Evolutionary conservation across 1,140 invertebrate genomes (phyloP), one percentile per base, ranked within the genome.

Genomic region (Rhizoglyphus robini): DNA sequence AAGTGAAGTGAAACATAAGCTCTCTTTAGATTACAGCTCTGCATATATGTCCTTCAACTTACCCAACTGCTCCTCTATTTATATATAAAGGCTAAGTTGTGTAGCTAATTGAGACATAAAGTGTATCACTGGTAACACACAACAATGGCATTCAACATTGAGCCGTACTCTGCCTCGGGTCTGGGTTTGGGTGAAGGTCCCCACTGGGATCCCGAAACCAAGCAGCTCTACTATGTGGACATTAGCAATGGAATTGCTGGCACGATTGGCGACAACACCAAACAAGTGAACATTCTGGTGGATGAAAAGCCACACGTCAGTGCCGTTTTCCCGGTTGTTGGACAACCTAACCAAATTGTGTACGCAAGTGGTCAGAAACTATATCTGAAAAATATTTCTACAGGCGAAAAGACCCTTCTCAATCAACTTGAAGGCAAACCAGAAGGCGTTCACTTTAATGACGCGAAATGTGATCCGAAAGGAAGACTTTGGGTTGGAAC

Each of bases 401-500:
- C 67, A 2, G 68, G 79, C 11, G 69, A 79, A 38, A 76, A 77
- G 8, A 46, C 74, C 80, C 25, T 54, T 80, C n/a, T 76, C 0
- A 76, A 78, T 1, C 80, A 81, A 48, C 82, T 89, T 0, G 85
- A 88, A 82, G 34, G 74, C 76, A 57, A 73, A 59, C 34, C 74
- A 76, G 57, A 72, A 60, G 29, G 62, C 59, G 0, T 84, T 70
- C 79, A 88, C 70, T 83, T 88, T 68, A 94, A 94, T 71, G 90
- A 93, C 75, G 90, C 83, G 18, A 95, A 94, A 77, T 86, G 84
- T 65, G 90, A 95, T 75, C 80, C 83, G 0, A 74, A 73, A 15
- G 90, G 90, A 41, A 77, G 88, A 41, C 75, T 93, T 2, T 90
- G 86, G 82, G 80, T 82, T 67, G 88, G 88, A 74, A 77, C 75